phyloP scores from a whole-genome alignment of 2,888 invertebrate genomes.

The Copidosoma aretas region DNA sequence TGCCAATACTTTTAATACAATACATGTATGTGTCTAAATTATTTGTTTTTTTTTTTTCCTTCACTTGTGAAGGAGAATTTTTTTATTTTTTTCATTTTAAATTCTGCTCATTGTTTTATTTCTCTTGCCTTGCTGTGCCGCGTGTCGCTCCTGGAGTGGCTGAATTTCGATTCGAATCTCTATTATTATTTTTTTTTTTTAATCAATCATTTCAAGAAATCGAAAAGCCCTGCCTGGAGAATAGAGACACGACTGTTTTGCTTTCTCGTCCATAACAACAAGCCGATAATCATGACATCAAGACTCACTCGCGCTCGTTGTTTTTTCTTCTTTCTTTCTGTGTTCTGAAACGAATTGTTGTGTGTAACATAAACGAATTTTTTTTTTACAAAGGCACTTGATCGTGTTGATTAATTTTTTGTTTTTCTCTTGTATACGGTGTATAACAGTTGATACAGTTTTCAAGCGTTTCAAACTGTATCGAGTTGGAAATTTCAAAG shows the following conservation, averaged over 20 bases:
- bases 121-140: conserved; percentile 39
- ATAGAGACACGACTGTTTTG: conserved; percentile 29
- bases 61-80: not conserved
- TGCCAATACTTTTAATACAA: conserved; percentile 31
- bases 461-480: conserved; percentile 58
- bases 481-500: conserved; percentile 47
- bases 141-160: conserved; percentile 19
- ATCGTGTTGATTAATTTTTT: conserved; percentile 4
- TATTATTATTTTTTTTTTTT: not conserved
- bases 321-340: conserved; percentile 7
- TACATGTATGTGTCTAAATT: not conserved
- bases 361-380: conserved; percentile 9
- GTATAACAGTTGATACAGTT: conserved; percentile 54
- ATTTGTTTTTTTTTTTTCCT: conserved; percentile 42
- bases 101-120: conserved; percentile 48
- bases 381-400: not conserved
- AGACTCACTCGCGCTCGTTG: conserved; percentile 4
- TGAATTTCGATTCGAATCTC: conserved; percentile 19
- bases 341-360: conserved; percentile 18
- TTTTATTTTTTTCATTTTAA: conserved; percentile 41
- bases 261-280: conserved; percentile 26
- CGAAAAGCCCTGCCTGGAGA: conserved; percentile 16
- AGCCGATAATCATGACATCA: conserved; percentile 13
- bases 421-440: not conserved
- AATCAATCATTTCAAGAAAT: conserved; percentile 11